Evolutionary conservation across 2,888 invertebrate species (phyloP), one percentile per base, ranked within the genome.

Genomic region (Andrena flavipes): DNA sequence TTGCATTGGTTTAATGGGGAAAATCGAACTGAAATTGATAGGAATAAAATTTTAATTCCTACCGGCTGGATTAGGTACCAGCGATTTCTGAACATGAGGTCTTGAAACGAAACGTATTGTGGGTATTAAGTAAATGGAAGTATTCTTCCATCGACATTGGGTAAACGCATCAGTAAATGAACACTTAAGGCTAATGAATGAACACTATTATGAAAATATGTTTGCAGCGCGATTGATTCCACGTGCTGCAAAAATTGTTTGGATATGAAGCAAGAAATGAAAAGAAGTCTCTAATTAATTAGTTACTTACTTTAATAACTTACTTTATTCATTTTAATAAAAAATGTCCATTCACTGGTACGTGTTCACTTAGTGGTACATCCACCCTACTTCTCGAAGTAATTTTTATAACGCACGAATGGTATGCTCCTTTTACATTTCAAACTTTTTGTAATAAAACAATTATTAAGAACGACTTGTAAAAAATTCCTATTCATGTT

Each of bases 141-240:
- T 78, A 48, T 49, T 13, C 13, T 56, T 72, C 48, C 8, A 20
- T 49, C 29, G 29, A 74, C 48, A 26, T 76, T n/a, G n/a, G n/a
- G n/a, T n/a, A n/a, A n/a, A n/a, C n/a, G n/a, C n/a, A n/a, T n/a
- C n/a, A n/a, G n/a, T n/a, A n/a, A n/a, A n/a, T n/a, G n/a, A n/a
- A n/a, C n/a, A n/a, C n/a, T n/a, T n/a, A n/a, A n/a, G n/a, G n/a
- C n/a, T n/a, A n/a, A n/a, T n/a, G n/a, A n/a, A n/a, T n/a, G n/a
- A n/a, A n/a, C n/a, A n/a, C n/a, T n/a, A n/a, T n/a, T n/a, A n/a
- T n/a, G n/a, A n/a, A n/a, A n/a, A n/a, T n/a, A n/a, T n/a, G n/a
- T n/a, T n/a, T n/a, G n/a, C n/a, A n/a, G n/a, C n/a, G n/a, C n/a
- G n/a, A n/a, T n/a, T n/a, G n/a, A n/a, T n/a, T n/a, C n/a, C n/a